Evolutionary conservation across 35 echinoderm and acorn worm species (phyloP), one percentile per base, ranked within the genome.

Genomic region (Ophiothrix spiculata): DNA sequence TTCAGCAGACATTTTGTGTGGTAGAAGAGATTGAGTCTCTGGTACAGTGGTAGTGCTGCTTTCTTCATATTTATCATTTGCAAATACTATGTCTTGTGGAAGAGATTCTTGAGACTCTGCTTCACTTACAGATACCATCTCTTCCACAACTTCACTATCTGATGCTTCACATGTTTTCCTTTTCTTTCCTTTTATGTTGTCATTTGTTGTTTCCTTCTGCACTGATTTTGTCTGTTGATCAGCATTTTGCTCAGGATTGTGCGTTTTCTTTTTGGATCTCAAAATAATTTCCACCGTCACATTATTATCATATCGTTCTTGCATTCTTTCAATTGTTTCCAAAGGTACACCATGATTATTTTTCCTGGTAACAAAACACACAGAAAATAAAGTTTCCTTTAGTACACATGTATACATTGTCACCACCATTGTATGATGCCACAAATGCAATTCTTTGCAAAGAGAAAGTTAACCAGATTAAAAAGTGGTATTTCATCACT

Each of bases 301-400:
- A 39, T 91, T 14, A 19, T 39, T 64, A 37, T 95, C 93, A 91
- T 79, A 95, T 32, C 90, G 35, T 17, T 95, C 76, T 33, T 88
- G 75, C 93, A 91, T 91, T 75, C 63, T 79, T 39, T 1, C 35
- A n/a, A 95, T 91, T 37, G 64, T 84, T 1, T 85, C 80, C 23
- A 0, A 32, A 11, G 93, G 86, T 63, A 95, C 93, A 84, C 85
- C 85, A 80, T 95, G 93, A 12, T 35, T 37, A 64, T 95, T 95
- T 60, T 39, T 77, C 81, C 93, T 95, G 46, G 40, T 2, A 21
- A 75, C 29, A n/a, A n/a, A n/a, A n/a, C n/a, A n/a, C n/a, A n/a
- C n/a, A n/a, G n/a, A n/a, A n/a, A n/a, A n/a, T n/a, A n/a, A n/a
- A n/a, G n/a, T n/a, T n/a, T n/a, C n/a, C n/a, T n/a, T n/a, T n/a